Percentiles rank a stretch among this genome's conserved stretches.
Evolutionary conservation across 2,113 vertebrate genomes (phyloP).

Genomic region (Indicator indicator): DNA sequence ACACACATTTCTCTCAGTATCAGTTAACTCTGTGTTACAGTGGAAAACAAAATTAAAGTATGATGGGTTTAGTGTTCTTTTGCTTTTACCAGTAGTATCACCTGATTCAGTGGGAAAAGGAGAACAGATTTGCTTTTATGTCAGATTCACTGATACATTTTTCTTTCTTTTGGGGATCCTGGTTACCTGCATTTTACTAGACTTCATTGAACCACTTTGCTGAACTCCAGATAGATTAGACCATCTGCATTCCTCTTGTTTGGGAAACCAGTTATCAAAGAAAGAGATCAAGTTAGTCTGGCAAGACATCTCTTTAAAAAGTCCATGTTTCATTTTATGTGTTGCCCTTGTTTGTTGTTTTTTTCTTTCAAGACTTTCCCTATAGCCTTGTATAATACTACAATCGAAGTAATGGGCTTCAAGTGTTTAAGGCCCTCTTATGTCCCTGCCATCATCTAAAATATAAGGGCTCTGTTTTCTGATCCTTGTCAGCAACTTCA

Average conservation of each 20-base stretch:
- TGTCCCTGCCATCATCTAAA: not conserved
- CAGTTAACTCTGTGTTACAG: not conserved
- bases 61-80: not conserved
- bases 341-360: not conserved
- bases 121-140: not conserved
- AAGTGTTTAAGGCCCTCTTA: not conserved
- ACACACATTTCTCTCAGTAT: not conserved
- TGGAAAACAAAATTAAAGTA: not conserved
- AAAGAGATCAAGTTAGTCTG: not conserved
- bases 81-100: not conserved
- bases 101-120: not conserved
- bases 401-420: rapidly evolving
- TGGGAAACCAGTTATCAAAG: not conserved
- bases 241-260: not conserved
- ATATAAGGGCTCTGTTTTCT: not conserved
- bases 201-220: not conserved
- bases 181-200: not conserved
- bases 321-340: not conserved
- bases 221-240: not conserved
- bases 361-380: not conserved
- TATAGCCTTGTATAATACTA: not conserved
- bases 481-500: not conserved
- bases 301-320: not conserved
- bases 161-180: not conserved
- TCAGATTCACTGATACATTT: not conserved